A percentile compares a stretch with the other conserved stretches of the same genome.
phyloP scores from a whole-genome alignment of 2,888 invertebrate species.

The Drosophila helvetica region DNA sequence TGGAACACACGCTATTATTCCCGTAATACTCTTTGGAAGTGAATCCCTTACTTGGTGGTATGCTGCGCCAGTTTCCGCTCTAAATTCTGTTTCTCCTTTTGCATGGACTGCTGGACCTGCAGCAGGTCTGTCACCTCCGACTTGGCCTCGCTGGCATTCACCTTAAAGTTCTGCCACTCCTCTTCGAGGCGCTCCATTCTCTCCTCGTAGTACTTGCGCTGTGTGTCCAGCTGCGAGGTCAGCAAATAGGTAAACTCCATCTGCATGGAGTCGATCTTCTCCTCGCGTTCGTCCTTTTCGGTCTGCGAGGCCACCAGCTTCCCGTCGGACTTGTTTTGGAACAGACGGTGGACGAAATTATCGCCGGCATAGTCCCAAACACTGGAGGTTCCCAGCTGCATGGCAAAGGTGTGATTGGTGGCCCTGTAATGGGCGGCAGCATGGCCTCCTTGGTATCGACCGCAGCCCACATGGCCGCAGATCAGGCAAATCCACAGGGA shows the following conservation, averaged over 20 bases:
- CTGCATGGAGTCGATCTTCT: conserved; percentile 97
- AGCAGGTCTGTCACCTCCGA: conserved; percentile 84
- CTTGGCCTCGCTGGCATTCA: conserved; percentile 85
- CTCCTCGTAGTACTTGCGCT: conserved; percentile 96
- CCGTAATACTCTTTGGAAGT: neutral
- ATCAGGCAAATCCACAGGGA: conserved; percentile 99
- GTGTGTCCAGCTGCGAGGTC: conserved; percentile 97
- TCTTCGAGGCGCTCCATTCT: conserved; percentile 86
- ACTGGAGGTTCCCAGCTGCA: conserved; percentile 97
- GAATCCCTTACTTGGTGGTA: conserved; percentile 85
- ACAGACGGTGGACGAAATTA: conserved; percentile 94
- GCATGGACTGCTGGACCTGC: conserved; percentile 85
- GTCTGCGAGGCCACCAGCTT: conserved; percentile 94
- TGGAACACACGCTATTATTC: neutral
- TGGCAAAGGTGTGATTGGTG: conserved; percentile 98
- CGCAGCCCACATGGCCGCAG: conserved; percentile 99
- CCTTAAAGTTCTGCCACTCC: conserved; percentile 86
- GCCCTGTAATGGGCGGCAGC: conserved; percentile 97
- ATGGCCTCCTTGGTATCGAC: conserved; percentile 94
- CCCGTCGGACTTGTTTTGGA: conserved; percentile 98
- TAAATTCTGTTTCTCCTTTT: conserved; percentile 87
- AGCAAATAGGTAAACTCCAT: conserved; percentile 98
- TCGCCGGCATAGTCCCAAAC: conserved; percentile 99
- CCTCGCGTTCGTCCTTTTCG: conserved; percentile 87
- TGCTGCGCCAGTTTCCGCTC: conserved; percentile 90